Percentiles rank a stretch among this genome's conserved stretches.
phyloP scores from a whole-genome alignment of 1,140 invertebrate species.

The Triops longicaudatus region DNA sequence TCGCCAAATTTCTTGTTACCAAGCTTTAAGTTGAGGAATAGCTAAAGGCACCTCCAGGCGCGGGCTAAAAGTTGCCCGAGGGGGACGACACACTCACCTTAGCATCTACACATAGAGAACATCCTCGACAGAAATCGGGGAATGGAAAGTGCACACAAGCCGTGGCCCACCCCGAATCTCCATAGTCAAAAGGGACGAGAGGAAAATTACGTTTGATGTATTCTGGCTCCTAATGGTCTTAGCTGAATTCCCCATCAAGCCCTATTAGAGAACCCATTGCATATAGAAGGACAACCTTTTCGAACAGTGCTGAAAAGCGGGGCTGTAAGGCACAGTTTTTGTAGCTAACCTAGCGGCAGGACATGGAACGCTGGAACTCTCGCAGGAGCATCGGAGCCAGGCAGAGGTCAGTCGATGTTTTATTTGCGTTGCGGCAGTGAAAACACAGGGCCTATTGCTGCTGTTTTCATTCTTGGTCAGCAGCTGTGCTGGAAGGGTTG shows the following conservation, averaged over 20 bases:
- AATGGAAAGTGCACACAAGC: neutral
- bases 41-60: no score
- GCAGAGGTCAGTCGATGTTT: no score
- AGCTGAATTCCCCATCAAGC: conserved; percentile 14
- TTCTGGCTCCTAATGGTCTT: conserved; percentile 10
- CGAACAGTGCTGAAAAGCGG: neutral
- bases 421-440: no score
- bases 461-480: no score
- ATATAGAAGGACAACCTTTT: conserved; percentile 2
- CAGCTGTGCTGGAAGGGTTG: neutral
- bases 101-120: no score
- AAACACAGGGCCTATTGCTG: no score
- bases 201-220: conserved; percentile 9
- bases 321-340: no score
- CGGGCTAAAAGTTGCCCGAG: no score
- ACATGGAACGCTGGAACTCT: no score
- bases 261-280: neutral
- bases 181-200: neutral
- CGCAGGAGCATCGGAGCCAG: no score
- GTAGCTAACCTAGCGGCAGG: no score
- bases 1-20: conserved; percentile 4
- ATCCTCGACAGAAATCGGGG: neutral
- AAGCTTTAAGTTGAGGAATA: neutral
- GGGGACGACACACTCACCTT: no score
- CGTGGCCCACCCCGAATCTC: neutral